phyloP scores from a whole-genome alignment of 2,113 vertebrate genomes.

The Callipepla californica region DNA sequence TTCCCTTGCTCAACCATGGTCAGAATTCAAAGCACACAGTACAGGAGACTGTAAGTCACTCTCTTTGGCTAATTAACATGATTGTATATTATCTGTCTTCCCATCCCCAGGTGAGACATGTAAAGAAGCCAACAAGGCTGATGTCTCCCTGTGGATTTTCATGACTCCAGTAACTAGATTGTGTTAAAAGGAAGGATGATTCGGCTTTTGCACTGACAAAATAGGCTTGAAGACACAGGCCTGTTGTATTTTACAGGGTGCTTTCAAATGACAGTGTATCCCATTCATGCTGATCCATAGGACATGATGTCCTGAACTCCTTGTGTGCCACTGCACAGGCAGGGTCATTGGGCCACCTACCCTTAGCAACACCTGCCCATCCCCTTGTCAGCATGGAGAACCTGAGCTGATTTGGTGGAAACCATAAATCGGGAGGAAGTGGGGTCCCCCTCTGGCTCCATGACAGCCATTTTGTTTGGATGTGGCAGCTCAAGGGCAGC shows the following conservation, averaged over 20 bases:
- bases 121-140: not conserved
- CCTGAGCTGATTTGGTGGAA: not conserved
- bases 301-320: not conserved
- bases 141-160: not conserved
- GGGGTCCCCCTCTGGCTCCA: not conserved
- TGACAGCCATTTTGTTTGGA: accelerated
- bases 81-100: not conserved
- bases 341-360: not conserved
- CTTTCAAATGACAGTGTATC: not conserved
- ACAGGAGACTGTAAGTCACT: not conserved
- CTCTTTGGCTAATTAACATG: not conserved
- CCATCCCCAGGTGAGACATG: not conserved
- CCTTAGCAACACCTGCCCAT: accelerated
- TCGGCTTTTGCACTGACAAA: not conserved
- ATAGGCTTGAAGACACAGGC: not conserved
- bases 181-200: not conserved
- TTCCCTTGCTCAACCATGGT: not conserved
- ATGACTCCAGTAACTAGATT: not conserved
- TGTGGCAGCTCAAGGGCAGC: not conserved
- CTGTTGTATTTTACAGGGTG: not conserved
- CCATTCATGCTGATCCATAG: accelerated
- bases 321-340: not conserved
- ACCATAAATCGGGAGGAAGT: accelerated
- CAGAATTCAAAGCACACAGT: not conserved
- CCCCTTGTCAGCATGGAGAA: accelerated